Evolutionary conservation across 2,113 vertebrate genomes (phyloP), one percentile per base, ranked within the genome.

Genomic region (Miniopterus natalensis): DNA sequence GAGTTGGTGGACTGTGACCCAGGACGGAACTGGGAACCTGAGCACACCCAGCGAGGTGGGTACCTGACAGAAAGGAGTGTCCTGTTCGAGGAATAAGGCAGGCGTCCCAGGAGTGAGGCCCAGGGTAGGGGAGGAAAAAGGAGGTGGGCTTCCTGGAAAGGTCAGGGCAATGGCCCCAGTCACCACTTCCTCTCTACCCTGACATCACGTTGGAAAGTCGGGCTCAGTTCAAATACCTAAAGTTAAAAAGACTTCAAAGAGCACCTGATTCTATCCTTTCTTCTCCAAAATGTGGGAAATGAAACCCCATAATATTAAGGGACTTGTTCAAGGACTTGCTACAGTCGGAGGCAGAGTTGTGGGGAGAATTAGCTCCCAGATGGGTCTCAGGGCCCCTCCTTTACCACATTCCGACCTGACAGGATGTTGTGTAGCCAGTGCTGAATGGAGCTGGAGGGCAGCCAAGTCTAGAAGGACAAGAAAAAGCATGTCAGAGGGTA

Each of bases 401-500:
- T 71, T 8, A 15, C 42, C 57, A 25, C 1, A 11, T 59, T 66
- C 53, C 23, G 61, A 27, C 47, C 73, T 9, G 53, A 73, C 5
- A 68, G 77, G 59, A 75, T 23, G 20, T 23, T 8, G n/a, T 59
- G 53, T 27, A 27, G 83, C 78, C 45, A 49, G 47, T 6, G 53
- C 36, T 6, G 14, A 51, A 20, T 3, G 8, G 49, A 74, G 61
- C 53, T 92, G 75, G 75, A 65, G 70, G 49, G 59, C 36, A 31
- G 73, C 92, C 61, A 92, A 57, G 49, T 42, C 81, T 45, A 57
- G 71, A 27, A 88, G 78, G 63, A 93, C 23, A n/a, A 57, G 81
- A 40, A 59, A 59, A 66, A 61, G n/a, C 63, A 6, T 29, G 31
- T 71, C 57, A 63, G 90, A 91, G 78, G 79, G 45, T 17, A 53